Conservation (phyloP, 2,888 invertebrate species). For the Aphidius colemani region DNA sequence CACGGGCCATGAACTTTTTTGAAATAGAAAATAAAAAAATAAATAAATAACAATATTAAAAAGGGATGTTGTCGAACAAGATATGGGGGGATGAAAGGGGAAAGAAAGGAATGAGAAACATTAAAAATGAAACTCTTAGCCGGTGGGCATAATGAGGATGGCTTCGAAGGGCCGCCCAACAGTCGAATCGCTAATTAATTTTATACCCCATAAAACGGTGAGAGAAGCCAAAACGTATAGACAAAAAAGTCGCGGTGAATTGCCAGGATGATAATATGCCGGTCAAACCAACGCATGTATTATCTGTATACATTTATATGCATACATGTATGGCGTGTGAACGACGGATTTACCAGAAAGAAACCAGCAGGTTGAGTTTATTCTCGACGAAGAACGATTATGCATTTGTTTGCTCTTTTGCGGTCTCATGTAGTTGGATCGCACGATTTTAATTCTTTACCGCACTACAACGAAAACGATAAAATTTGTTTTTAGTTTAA, state of each 20-base stretch:
- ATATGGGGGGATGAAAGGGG: too few relatives aligned
- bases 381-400: not conserved
- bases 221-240: slow-evolving; percentile 23
- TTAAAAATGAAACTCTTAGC: too few relatives aligned
- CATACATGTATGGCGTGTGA: slow-evolving; percentile 2
- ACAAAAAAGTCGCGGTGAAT: slow-evolving; percentile 5
- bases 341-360: slow-evolving; percentile 25
- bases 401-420: not conserved
- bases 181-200: slow-evolving; percentile 47
- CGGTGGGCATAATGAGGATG: too few relatives aligned
- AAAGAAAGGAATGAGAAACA: too few relatives aligned
- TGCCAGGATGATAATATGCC: slow-evolving; percentile 31
- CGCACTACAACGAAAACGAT: not conserved
- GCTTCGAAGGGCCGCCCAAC: slow-evolving; percentile 7
- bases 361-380: slow-evolving; percentile 9
- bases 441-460: not conserved
- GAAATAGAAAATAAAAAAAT: too few relatives aligned
- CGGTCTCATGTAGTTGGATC: not conserved
- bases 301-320: slow-evolving; percentile 14
- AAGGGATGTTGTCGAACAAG: too few relatives aligned
- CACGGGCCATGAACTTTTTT: too few relatives aligned
- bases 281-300: slow-evolving; percentile 25
- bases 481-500: not conserved
- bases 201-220: slow-evolving; percentile 44
- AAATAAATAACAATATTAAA: too few relatives aligned